A percentile compares a stretch with the other conserved stretches of the same genome.
Evolutionary conservation across 2,797 vertebrate genomes (phyloP).

Genomic region (Passerculus sandwichensis): DNA sequence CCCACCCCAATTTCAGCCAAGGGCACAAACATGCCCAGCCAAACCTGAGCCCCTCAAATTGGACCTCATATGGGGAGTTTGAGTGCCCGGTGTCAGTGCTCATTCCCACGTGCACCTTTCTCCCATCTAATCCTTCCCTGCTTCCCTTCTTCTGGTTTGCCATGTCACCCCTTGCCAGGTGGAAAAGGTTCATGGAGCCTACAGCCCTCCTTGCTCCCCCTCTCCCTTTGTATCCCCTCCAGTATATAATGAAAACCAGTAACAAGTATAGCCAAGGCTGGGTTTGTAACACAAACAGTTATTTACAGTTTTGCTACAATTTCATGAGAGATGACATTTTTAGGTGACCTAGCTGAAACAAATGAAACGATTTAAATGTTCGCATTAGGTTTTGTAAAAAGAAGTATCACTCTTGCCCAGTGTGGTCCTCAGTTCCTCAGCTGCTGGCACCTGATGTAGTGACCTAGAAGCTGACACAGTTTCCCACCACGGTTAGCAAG

Average conservation of each 20-base stretch:
- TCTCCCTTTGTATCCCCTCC: not conserved
- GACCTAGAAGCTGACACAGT: not conserved
- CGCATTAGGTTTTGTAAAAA: not conserved
- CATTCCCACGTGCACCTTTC: not conserved
- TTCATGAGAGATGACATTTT: slow-evolving; percentile 24
- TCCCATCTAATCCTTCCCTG: not conserved
- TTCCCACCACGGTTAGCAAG: not conserved
- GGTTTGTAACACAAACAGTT: slow-evolving; percentile 24
- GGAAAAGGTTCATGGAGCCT: not conserved
- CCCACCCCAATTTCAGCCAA: not conserved
- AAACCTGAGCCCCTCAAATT: not conserved
- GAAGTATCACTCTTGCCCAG: not conserved
- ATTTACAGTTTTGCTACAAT: slow-evolving; percentile 41
- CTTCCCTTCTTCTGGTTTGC: not conserved
- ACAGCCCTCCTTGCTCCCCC: not conserved
- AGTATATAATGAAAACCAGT: not conserved
- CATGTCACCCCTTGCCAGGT: not conserved
- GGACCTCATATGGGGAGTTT: not conserved
- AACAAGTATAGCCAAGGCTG: not conserved
- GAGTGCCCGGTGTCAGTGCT: not conserved
- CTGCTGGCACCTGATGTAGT: not conserved
- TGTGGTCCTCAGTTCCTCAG: not conserved
- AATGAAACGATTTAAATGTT: slow-evolving; percentile 1
- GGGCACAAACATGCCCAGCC: not conserved
- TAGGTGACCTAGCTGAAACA: slow-evolving; percentile 39